These are phyloP conservation scores for Lepus timidus DNA, from an alignment of 2,113 vertebrate genomes.

Conservation along the genomic window DNA sequence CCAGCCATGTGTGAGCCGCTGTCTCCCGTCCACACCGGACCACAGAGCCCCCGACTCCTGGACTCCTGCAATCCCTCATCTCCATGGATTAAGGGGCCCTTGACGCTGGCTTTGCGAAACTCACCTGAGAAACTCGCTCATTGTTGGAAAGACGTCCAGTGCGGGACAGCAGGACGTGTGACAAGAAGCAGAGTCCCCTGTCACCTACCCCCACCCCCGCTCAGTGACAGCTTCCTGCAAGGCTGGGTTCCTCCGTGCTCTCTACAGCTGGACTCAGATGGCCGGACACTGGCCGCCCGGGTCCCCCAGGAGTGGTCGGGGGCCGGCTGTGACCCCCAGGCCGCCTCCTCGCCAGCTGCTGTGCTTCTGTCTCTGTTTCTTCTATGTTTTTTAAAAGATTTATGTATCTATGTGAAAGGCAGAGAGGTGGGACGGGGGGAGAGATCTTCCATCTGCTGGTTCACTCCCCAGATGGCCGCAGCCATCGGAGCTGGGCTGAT, in stretches of 20 bases:
- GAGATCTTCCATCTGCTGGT: too few relatives aligned
- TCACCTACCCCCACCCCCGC: too few relatives aligned
- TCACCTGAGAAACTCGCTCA: background rate
- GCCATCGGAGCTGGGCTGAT: too few relatives aligned
- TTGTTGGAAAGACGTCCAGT: background rate
- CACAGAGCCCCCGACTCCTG: background rate
- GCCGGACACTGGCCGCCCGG: rapidly evolving
- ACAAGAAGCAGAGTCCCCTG: too few relatives aligned
- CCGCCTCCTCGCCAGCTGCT: rapidly evolving
- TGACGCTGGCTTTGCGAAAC: background rate
- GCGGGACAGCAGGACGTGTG: background rate
- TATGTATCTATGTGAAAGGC: too few relatives aligned
- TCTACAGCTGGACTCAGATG: rapidly evolving
- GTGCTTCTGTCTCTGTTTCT: background rate
- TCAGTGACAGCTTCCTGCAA: rapidly evolving
- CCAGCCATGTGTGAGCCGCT: too few relatives aligned
- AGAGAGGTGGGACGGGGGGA: too few relatives aligned
- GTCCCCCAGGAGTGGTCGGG: background rate
- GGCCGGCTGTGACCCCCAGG: too few relatives aligned
- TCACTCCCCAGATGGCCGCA: too few relatives aligned
- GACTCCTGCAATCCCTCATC: background rate
- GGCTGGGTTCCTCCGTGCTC: background rate
- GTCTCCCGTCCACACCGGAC: too few relatives aligned
- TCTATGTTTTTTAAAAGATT: too few relatives aligned
- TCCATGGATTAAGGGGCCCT: background rate